Percentiles rank a stretch among this genome's conserved stretches.
phyloP scores from a whole-genome alignment of 1,140 invertebrate species.

The Andrena cerasifolii region DNA sequence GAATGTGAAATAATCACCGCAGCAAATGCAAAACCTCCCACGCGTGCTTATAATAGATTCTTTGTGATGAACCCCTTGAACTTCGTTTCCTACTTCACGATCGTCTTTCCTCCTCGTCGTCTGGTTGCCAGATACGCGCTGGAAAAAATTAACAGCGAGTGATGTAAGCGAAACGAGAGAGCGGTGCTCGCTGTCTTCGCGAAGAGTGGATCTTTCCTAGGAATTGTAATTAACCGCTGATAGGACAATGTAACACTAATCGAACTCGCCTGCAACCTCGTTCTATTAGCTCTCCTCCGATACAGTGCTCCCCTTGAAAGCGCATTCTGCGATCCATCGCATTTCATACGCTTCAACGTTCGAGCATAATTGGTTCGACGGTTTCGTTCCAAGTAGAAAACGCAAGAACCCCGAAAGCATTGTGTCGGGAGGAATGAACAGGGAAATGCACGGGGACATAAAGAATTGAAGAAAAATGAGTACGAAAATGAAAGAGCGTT shows the following conservation, averaged over 20 bases:
- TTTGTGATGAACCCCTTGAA: constrained; percentile 12
- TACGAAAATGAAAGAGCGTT: too few relatives aligned
- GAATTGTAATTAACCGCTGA: constrained; percentile 34
- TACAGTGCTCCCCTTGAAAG: background rate
- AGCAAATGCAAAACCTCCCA: background rate
- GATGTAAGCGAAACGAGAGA: constrained; percentile 32
- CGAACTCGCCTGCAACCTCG: background rate
- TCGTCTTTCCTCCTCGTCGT: constrained; percentile 22
- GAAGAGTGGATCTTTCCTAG: background rate
- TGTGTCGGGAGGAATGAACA: too few relatives aligned
- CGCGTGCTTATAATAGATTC: background rate
- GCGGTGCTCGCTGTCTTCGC: too few relatives aligned
- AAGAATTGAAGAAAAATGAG: too few relatives aligned
- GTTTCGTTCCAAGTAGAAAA: too few relatives aligned
- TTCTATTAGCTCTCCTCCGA: background rate
- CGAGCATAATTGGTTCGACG: too few relatives aligned
- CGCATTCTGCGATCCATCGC: background rate
- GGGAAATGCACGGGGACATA: too few relatives aligned
- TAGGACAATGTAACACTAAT: background rate
- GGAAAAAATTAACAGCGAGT: constrained; percentile 36
- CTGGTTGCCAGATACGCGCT: constrained; percentile 16
- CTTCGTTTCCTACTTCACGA: background rate
- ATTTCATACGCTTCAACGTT: background rate
- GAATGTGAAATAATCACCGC: background rate
- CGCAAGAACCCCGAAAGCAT: too few relatives aligned